Evolutionary conservation across 2,113 vertebrate genomes (phyloP), one percentile per base, ranked within the genome.

Genomic region (Nanorana parkeri): DNA sequence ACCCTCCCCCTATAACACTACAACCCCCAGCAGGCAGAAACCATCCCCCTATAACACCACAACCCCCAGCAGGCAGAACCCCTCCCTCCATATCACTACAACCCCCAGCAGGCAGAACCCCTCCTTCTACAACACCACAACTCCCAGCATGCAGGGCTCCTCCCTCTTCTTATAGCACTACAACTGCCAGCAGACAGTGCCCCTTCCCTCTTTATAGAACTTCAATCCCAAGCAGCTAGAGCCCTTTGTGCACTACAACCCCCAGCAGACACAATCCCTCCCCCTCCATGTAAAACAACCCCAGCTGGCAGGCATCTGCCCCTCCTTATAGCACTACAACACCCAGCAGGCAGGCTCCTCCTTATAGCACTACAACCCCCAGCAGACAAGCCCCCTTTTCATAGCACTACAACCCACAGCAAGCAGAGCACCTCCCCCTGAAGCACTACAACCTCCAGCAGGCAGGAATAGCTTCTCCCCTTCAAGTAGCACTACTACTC

Each of bases 401-500:
- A 2, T 32, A 3, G 5, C 5, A 32, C 13, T 1, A 1, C 7
- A 2, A 26, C n/a, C 2, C 61, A 11, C 17, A 20, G n/a, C 51
- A n/a, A 7, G 3, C 68, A 17, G 20, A 29, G 4, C 54, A 10
- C 41, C n/a, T 4, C 20, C 26, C 13, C 21, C 1, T 60, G 0
- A 8, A 60, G 19, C 19, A n/a, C 56, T 60, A 4, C 56, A 19
- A 8, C 56, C 19, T 3, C 29, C 29, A 32, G 29, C 29, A 32
- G 29, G 56, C 20, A 23, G 54, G n/a, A n/a, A n/a, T n/a, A 17
- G 23, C 1, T 5, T 23, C 0, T 28, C 29, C 29, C 29, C 29
- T 5, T 32, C 5, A 32, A n/a, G n/a, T 32, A 32, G 47, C 47
- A 88, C 87, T 88, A 76, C 87, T 86, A 83, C 60, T 72, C 85